A percentile compares a stretch with the other conserved stretches of the same genome.
phyloP scores from a whole-genome alignment of 2,113 vertebrate genomes.

The Hymenochirus boettgeri region DNA sequence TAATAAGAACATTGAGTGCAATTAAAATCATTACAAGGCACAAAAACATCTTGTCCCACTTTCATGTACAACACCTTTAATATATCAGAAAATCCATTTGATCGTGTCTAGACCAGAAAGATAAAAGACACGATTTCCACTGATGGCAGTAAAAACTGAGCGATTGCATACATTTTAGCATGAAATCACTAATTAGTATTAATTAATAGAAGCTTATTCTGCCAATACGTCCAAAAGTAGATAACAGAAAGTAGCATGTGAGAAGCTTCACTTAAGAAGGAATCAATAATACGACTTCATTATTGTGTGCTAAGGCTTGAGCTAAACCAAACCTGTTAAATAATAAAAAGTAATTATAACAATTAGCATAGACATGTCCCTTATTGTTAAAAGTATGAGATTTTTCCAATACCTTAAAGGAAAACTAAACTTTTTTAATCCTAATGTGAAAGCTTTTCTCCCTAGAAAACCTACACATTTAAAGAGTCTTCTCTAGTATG shows the following conservation, averaged over 20 bases:
- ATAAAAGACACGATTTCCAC: conserved; percentile 22
- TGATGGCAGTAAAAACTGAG: neutral
- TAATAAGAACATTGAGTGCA: conserved; percentile 14
- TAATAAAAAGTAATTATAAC: too few relatives aligned
- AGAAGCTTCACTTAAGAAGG: neutral
- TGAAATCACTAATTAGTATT: conserved; percentile 18
- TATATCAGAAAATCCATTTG: neutral
- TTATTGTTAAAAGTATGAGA: too few relatives aligned
- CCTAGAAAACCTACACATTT: too few relatives aligned
- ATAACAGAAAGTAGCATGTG: neutral
- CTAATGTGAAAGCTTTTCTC: too few relatives aligned
- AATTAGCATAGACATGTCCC: too few relatives aligned
- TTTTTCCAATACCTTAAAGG: too few relatives aligned
- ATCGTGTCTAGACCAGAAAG: conserved; percentile 29
- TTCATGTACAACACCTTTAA: conserved; percentile 31
- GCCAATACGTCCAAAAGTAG: neutral
- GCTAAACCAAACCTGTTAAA: neutral
- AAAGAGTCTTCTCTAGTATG: too few relatives aligned
- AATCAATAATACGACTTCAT: neutral
- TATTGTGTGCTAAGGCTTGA: neutral
- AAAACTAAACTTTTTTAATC: too few relatives aligned
- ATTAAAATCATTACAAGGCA: conserved; percentile 21
- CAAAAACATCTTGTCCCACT: conserved; percentile 2
- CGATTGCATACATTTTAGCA: conserved; percentile 18
- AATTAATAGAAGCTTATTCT: conserved; percentile 28